Evolutionary conservation across 2,797 vertebrate genomes (phyloP), one percentile per base, ranked within the genome.

Genomic region (Somateria mollissima): DNA sequence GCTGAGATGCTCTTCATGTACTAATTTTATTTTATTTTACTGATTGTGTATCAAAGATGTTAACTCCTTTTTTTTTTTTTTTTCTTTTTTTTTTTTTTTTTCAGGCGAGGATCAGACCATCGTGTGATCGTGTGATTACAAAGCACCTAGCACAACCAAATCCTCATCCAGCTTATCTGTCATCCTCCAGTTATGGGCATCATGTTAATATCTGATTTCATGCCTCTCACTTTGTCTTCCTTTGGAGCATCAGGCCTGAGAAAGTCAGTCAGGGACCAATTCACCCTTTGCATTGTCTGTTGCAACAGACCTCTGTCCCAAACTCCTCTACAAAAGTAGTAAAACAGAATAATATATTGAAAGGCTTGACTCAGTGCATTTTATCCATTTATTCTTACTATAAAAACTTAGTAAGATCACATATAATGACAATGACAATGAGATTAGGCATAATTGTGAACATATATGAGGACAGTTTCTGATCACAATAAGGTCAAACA

Each of bases 401-500:
- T 2, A 75, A 57, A 81, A 94, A 83, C n/a, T 45, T 67, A 61
- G 10, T 15, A 60, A 85, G 64, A 73, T 62, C 43, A 74, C n/a
- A 76, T 10, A 16, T 71, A 89, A 77, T 83, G 34, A 71, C 64
- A 89, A 45, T n/a, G 71, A 81, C 39, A n/a, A 86, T 69, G 53
- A 60, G 66, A 83, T 66, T 73, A 67, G 49, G 64, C 8, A 8
- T 72, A 79, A 87, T 83, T 96, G 89, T 39, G 24, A 94, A 67
- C 28, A n/a, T n/a, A 15, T 34, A 80, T 43, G 45, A 70, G 62
- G 89, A 47, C 36, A 73, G 28, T 58, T 92, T 85, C 65, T 79
- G 70, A 88, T 72, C 64, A 41, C 25, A 83, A 57, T 77, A 93
- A 93, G 71, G 65, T 86, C 88, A 95, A 82, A 73, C 24, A 22